phyloP scores from a whole-genome alignment of 2,113 vertebrate species.

The Blennius ocellaris region DNA sequence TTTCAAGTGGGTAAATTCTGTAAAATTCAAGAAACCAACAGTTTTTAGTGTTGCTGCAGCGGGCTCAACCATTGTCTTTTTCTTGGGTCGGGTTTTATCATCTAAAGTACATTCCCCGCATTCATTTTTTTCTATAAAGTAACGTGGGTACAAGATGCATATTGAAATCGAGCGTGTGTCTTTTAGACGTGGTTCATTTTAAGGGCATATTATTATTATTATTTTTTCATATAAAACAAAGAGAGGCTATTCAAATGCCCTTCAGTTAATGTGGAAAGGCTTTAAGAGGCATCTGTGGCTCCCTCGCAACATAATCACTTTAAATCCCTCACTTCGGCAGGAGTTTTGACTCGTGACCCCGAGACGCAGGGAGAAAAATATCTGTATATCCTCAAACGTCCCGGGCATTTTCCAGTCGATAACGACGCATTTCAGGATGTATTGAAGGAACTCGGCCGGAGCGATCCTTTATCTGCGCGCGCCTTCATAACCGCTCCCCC shows the following conservation, averaged over 20 bases:
- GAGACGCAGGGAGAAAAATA: constrained; percentile 14
- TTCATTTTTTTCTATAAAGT: too few relatives aligned
- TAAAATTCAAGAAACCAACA: neutral
- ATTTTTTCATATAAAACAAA: too few relatives aligned
- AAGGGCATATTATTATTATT: too few relatives aligned
- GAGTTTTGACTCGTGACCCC: constrained; percentile 30
- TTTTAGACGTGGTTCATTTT: too few relatives aligned
- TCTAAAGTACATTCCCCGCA: too few relatives aligned
- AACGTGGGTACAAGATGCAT: too few relatives aligned
- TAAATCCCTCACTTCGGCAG: constrained; percentile 21
- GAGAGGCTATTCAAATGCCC: neutral
- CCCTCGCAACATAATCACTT: constrained; percentile 9
- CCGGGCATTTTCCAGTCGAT: constrained; percentile 25
- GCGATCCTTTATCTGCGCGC: constrained; percentile 49
- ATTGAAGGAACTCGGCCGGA: constrained; percentile 28
- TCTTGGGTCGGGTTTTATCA: too few relatives aligned
- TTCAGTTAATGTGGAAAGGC: neutral
- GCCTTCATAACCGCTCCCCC: constrained; percentile 39
- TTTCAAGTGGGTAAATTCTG: neutral
- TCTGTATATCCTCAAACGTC: constrained; percentile 32
- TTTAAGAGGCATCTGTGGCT: neutral
- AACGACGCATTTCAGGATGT: constrained; percentile 31
- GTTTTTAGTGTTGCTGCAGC: neutral
- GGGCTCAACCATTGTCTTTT: too few relatives aligned
- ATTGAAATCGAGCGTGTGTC: too few relatives aligned